Percentiles rank a stretch among this genome's conserved stretches.
phyloP scores from a whole-genome alignment of 2,888 invertebrate species.

The Omphaloscelis lunosa region DNA sequence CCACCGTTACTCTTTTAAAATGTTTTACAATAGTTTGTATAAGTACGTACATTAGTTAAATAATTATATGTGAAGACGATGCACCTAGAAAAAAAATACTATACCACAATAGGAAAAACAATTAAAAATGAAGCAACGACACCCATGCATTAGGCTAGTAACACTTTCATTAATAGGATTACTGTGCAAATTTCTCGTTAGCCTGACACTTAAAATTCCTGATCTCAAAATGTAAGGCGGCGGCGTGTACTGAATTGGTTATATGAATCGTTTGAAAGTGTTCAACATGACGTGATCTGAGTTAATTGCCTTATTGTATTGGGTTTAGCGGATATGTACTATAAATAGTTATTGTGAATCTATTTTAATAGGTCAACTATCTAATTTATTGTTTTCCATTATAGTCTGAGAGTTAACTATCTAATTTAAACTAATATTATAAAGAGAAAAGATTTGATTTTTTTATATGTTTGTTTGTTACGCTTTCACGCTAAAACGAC shows the following conservation, averaged over 20 bases:
- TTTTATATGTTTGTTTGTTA: too few species aligned
- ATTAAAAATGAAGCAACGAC: too few species aligned
- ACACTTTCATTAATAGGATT: background rate
- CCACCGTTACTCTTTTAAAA: too few species aligned
- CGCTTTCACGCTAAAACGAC: too few species aligned
- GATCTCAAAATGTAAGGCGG: slow-evolving; percentile 11
- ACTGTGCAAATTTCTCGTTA: slow-evolving; percentile 10
- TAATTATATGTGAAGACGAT: too few species aligned
- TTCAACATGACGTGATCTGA: slow-evolving; percentile 43
- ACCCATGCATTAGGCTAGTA: background rate
- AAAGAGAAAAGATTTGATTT: background rate
- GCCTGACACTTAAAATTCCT: background rate
- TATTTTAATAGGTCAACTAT: background rate
- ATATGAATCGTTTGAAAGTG: slow-evolving; percentile 44
- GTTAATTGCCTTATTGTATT: slow-evolving; percentile 37
- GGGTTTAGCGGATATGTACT: slow-evolving; percentile 16
- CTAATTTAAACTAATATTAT: background rate
- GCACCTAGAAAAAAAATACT: too few species aligned
- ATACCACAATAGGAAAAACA: too few species aligned
- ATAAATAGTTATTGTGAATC: background rate
- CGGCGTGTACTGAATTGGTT: slow-evolving; percentile 28
- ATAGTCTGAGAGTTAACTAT: background rate
- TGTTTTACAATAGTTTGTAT: too few species aligned
- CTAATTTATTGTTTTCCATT: background rate
- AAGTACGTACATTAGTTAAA: too few species aligned